A percentile compares a stretch with the other conserved stretches of the same genome.
Evolutionary conservation across 53 echinoderm and acorn worm species (phyloP).

Genomic region (Echinarachnius parma): DNA sequence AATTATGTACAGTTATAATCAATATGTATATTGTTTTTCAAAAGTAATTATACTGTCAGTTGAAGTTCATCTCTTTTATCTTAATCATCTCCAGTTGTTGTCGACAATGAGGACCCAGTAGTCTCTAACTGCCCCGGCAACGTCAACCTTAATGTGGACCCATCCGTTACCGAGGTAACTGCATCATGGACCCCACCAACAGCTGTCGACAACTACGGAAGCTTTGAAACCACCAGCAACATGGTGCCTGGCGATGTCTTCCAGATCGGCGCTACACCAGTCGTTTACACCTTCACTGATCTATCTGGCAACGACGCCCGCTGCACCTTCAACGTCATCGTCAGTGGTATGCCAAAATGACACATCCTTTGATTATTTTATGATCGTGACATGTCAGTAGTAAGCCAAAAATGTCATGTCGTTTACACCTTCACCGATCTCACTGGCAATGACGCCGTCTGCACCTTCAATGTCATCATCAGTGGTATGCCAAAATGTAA

Average conservation of each 20-base stretch:
- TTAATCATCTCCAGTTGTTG: constrained; percentile 15
- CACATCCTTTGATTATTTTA: too few relatives aligned
- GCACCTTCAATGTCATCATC: constrained; percentile 39
- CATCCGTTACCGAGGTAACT: neutral
- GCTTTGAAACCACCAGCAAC: constrained; percentile 16
- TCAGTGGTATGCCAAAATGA: constrained; percentile 7
- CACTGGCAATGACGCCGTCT: constrained; percentile 26
- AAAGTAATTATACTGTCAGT: too few relatives aligned
- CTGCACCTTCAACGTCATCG: constrained; percentile 30
- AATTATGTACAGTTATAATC: too few relatives aligned
- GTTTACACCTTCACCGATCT: constrained; percentile 58
- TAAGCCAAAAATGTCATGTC: too few relatives aligned
- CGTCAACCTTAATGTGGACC: constrained; percentile 24
- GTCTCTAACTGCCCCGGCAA: constrained; percentile 40
- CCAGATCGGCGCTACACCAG: constrained; percentile 10
- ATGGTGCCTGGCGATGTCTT: constrained; percentile 19
- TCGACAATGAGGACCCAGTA: constrained; percentile 39
- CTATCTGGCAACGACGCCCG: constrained; percentile 21
- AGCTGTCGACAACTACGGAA: constrained; percentile 43
- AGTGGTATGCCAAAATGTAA: too few relatives aligned
- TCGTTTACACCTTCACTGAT: constrained; percentile 40
- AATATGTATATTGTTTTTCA: too few relatives aligned
- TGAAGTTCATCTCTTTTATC: neutral
- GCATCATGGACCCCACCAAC: constrained; percentile 43
- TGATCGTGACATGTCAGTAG: too few relatives aligned